Evolutionary conservation across 2,888 invertebrate species (phyloP), one percentile per base, ranked within the genome.

Genomic region (Tricholauxania praeusta): DNA sequence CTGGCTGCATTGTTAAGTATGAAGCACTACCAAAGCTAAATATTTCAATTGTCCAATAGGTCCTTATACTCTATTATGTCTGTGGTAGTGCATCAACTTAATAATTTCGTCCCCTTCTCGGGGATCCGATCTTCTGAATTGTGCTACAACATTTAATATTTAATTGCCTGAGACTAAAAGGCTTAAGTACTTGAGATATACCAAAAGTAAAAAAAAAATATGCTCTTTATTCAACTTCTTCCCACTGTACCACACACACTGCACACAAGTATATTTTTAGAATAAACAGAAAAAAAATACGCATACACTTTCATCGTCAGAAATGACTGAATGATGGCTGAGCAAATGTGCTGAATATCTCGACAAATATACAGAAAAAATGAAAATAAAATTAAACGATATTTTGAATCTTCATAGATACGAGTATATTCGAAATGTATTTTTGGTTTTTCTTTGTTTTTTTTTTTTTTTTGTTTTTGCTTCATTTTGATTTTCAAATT

Each of bases 231-330:
- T 5, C 6, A 39, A 1, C 39, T 53, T 17, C 17, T 32, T 3
- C n/a, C 69, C 69, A 69, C 62, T 62, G 69, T 69, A 52, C 69
- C 22, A 49, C 65, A 65, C 70, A 70, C 71, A 67, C 78, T 79
- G 74, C 80, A 81, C 75, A 83, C 81, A 82, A 75, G 76, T 76
- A 81, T 82, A 83, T 83, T 82, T 83, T 81, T 83, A 82, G 82
- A 82, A 83, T 83, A 83, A 82, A 82, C 81, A 81, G 80, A 79
- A 79, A 79, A 78, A 79, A 79, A 78, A 80, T 71, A 71, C 72
- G 74, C 72, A 55, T 49, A 17, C 47, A 69, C 51, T 17, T 49
- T 63, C 57, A 65, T 39, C 68, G 65, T 75, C 48, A n/a, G 63
- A 70, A 63, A 62, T 74, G 69, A 57, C 52, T 70, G 64, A 53